Evolutionary conservation across 2,113 vertebrate species (phyloP), one percentile per base, ranked within the genome.

Genomic region (Sander vitreus): DNA sequence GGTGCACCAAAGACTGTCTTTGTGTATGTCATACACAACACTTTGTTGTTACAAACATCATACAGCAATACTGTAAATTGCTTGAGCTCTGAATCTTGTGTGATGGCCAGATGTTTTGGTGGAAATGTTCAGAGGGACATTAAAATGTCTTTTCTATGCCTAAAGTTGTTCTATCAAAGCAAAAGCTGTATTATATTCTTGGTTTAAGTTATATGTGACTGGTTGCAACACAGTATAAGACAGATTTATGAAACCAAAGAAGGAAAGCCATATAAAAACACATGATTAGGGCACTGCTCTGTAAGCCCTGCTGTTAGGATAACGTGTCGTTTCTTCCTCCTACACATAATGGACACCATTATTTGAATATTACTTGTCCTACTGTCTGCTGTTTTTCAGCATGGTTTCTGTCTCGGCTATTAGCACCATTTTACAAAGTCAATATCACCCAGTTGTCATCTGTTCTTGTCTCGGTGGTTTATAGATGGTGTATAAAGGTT

Each of bases 241-340:
- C 79, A 73, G 59, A 73, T 88, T 70, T 74, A 54, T 72, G 25
- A 88, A 93, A 92, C 93, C 94, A 95, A 95, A 95, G 91, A 92
- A 88, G 85, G 89, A 92, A 94, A 95, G 94, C 93, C 94, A 94
- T 94, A 91, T 78, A 55, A 65, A 10, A 67, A 73, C 76, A 77
- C 69, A 45, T 70, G 18, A 84, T 83, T 50, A 50, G 69, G 73
- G 63, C 43, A 45, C 36, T 60, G 63, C 63, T 81, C 63, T 76
- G 43, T 73, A n/a, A 48, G 48, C 66, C 58, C 57, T 73, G 48
- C 78, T 86, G 50, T 84, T 58, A 81, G 36, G 30, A 71, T 54
- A 30, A 67, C 54, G 6, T 36, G 8, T 27, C 80, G 47, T 59
- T 80, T 62, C n/a, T 67, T 53, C 33, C 3, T 39, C 47, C 51